Base-by-base conservation (phyloP, 1,140 invertebrate genomes). In the Teleopsis dalmanni region DNA sequence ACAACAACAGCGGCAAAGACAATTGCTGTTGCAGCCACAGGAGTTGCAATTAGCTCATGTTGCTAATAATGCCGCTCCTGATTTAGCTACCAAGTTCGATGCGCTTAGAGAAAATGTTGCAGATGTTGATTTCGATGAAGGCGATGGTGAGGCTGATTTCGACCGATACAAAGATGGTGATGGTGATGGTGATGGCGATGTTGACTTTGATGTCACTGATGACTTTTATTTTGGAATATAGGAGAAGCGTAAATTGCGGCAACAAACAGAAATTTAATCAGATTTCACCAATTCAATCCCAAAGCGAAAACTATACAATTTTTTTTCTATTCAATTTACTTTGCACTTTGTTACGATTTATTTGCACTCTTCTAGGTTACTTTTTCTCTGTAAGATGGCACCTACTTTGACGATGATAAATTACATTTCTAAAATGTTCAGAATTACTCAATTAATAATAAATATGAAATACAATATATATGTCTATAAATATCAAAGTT, bases 41-140 rank as follows among this genome's bases (percentile, higher is more conserved):
- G 22, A 47, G 16, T 47, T 26, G n/a, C 1, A 25, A 13, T 34
- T 31, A 16, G 49, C 41, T 51, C 49, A 48, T 57, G 60, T 58
- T 50, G 37, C 54, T 57, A 46, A 51, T 58, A 51, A 50, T 53
- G 53, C 62, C 35, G 34, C 48, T 14, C 3, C n/a, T 2, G 4
- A 23, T n/a, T n/a, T 7, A 5, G 22, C n/a, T 14, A 35, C 7
- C n/a, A 35, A 13, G 2, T 14, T 16, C n/a, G 18, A 34, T 34
- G 33, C 18, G 33, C 33, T 34, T 34, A 5, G 33, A 2, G 6
- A 34, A 5, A 14, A 9, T 34, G n/a, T 13, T 34, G 6, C 2
- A 13, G n/a, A 16, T 34, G 18, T 2, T 34, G n/a, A n/a, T n/a
- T n/a, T n/a, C n/a, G 33, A 6, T 34, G 11, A 6, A 13, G 33